Evolutionary conservation across 2,797 vertebrate species (phyloP).

Genomic region (Erethizon dorsatum): DNA sequence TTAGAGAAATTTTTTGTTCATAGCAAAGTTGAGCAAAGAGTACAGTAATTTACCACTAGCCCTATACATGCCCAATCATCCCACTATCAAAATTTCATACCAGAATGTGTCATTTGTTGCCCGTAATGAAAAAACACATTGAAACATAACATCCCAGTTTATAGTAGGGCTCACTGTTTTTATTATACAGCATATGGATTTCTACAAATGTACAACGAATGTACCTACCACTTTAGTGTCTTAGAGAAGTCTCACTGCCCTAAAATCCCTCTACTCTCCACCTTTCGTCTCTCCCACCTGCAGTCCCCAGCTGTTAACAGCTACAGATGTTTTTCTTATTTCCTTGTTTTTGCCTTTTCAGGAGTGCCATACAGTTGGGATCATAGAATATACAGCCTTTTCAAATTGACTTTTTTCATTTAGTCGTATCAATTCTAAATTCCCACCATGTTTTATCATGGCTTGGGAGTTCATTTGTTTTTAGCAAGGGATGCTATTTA

Average conservation of each 20-base stretch:
- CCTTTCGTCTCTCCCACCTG: background rate
- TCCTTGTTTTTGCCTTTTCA: background rate
- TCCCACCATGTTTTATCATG: background rate
- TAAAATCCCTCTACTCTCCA: too few species aligned
- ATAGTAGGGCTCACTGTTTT: background rate
- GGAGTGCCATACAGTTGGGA: background rate
- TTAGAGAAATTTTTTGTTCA: background rate
- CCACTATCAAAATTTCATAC: too few species aligned
- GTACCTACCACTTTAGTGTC: rapidly evolving
- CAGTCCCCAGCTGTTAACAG: rapidly evolving
- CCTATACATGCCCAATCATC: background rate
- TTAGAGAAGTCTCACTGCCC: background rate
- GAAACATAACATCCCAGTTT: background rate
- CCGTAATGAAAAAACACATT: background rate
- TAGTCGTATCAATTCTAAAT: background rate
- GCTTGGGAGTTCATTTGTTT: background rate
- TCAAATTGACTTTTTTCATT: background rate
- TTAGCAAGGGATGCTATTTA: background rate
- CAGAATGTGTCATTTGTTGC: background rate
- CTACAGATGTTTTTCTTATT: background rate
- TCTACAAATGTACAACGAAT: background rate
- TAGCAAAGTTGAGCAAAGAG: background rate
- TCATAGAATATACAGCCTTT: background rate
- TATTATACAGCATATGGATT: background rate
- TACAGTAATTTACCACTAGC: background rate